Percentiles rank a stretch among this genome's conserved stretches.
Evolutionary conservation across 2,888 invertebrate genomes (phyloP).

Genomic region (Vannuccia rotundouncinata): DNA sequence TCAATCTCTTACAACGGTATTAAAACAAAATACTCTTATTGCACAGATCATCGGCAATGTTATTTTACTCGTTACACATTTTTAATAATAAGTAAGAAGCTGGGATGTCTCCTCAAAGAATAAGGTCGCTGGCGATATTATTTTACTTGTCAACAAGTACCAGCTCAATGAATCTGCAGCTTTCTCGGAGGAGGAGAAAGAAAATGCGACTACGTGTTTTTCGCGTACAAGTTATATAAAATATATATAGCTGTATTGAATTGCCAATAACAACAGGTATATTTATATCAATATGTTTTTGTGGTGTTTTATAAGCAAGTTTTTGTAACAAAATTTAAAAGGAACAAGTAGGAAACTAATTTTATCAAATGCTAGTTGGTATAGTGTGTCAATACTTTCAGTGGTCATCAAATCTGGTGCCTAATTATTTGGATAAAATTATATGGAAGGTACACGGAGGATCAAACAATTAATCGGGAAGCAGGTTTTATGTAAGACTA

Average conservation of each 20-base stretch:
- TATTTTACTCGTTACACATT: not conserved
- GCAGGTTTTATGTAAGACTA: too few relatives aligned
- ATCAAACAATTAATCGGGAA: too few relatives aligned
- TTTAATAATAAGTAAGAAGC: not conserved
- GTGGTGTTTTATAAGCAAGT: not conserved
- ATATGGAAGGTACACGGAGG: too few relatives aligned
- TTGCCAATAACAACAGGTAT: not conserved
- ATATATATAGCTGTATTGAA: not conserved
- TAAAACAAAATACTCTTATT: not conserved
- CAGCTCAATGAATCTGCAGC: not conserved
- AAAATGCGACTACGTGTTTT: not conserved
- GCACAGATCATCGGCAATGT: not conserved
- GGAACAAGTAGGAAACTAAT: not conserved
- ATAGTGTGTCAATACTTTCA: not conserved
- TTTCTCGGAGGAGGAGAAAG: not conserved
- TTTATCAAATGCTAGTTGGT: not conserved
- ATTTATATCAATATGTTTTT: not conserved
- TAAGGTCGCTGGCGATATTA: not conserved
- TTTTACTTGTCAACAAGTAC: not conserved
- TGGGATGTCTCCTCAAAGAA: not conserved
- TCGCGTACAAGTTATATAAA: too few relatives aligned
- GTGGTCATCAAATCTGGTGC: not conserved
- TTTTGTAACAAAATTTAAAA: not conserved
- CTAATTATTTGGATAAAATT: too few relatives aligned
- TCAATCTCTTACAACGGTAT: too few relatives aligned